Evolutionary conservation across 2,797 vertebrate species (phyloP).

Genomic region (Erethizon dorsatum): DNA sequence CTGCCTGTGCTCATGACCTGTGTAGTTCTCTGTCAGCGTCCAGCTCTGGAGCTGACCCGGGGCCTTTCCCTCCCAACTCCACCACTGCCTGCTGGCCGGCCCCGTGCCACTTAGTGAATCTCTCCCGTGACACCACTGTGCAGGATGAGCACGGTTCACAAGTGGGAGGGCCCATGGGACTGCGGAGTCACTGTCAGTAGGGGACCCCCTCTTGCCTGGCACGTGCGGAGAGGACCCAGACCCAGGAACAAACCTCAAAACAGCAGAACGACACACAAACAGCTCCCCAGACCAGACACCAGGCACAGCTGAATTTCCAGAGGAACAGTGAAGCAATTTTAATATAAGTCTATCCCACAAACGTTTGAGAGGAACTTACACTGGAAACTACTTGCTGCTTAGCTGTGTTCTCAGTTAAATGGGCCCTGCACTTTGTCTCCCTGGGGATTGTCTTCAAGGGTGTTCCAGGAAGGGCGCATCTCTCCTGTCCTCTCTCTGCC

Average conservation of each 20-base stretch:
- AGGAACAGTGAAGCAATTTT: too few species aligned
- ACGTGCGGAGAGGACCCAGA: neutral
- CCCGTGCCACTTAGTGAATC: neutral
- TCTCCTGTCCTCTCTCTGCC: neutral
- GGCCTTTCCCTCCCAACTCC: neutral
- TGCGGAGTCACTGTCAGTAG: too few species aligned
- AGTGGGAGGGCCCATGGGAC: too few species aligned
- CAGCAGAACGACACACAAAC: neutral
- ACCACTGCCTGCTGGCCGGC: neutral
- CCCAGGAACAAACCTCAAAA: neutral
- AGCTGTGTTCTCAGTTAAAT: neutral
- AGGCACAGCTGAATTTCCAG: neutral
- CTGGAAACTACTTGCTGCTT: neutral
- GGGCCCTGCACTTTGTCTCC: neutral
- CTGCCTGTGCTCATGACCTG: neutral
- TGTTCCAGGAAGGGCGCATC: neutral
- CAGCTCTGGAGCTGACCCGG: neutral
- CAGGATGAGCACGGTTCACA: too few species aligned
- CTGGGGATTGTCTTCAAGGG: neutral
- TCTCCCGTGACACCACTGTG: neutral
- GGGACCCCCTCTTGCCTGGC: neutral
- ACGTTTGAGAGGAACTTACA: neutral
- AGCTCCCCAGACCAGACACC: neutral
- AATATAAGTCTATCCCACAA: too few species aligned
- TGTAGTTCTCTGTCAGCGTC: neutral